Percentiles rank a stretch among this genome's conserved stretches.
Evolutionary conservation across 1,140 invertebrate species (phyloP).

Genomic region (Campoletis sonorensis): DNA sequence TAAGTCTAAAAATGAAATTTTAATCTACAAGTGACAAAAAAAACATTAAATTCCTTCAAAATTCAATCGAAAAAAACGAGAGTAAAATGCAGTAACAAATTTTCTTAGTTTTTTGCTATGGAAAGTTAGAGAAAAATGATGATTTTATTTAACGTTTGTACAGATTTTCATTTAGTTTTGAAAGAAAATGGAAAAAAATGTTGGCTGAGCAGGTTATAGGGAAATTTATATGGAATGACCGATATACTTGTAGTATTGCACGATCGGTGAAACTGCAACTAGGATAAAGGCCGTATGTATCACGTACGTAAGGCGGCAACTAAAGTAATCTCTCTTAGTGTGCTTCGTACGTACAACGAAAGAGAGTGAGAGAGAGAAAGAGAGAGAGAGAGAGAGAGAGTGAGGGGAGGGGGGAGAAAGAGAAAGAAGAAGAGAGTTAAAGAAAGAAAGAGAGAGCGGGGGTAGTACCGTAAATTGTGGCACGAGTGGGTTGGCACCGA

Average conservation of each 20-base stretch:
- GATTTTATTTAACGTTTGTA: no score
- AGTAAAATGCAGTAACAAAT: no score
- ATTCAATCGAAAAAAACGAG: no score
- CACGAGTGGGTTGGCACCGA: constrained; percentile 36
- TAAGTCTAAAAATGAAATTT: no score
- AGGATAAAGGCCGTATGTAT: neutral
- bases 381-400: constrained; percentile 38
- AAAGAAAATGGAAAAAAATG: neutral
- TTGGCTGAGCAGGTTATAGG: neutral
- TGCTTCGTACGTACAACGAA: constrained; percentile 13
- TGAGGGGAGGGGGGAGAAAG: constrained; percentile 35
- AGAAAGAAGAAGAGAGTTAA: constrained; percentile 14
- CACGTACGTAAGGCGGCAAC: constrained; percentile 19
- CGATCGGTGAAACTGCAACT: constrained; percentile 5
- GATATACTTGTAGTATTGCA: neutral
- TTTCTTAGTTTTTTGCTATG: no score
- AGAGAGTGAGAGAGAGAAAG: constrained; percentile 21
- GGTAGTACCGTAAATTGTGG: constrained; percentile 55
- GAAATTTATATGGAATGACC: neutral
- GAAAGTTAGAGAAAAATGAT: no score
- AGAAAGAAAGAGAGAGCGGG: constrained; percentile 43
- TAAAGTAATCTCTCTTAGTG: constrained; percentile 9
- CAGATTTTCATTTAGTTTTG: no score
- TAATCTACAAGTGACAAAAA: no score
- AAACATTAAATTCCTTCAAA: no score